phyloP scores from a whole-genome alignment of 2,888 invertebrate genomes.

The Norana najaformis region DNA sequence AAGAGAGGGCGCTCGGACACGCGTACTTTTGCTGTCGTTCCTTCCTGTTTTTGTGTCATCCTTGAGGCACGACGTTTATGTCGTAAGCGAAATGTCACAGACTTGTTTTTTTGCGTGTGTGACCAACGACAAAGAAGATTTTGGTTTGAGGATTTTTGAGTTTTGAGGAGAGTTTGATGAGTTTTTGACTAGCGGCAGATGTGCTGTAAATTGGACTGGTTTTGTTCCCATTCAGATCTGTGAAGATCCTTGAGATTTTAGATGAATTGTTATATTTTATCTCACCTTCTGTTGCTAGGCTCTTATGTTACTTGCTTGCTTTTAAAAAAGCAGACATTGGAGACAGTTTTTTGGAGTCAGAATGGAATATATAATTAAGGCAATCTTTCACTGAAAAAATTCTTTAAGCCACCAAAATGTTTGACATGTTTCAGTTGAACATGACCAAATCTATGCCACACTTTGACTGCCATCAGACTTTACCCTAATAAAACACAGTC shows the following conservation, averaged over 20 bases:
- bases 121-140: too few relatives aligned
- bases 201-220: background rate
- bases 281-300: background rate
- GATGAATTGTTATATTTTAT: background rate
- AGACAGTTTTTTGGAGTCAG: background rate
- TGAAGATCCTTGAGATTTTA: background rate
- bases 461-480: background rate
- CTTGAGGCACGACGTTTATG: background rate
- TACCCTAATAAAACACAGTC: too few relatives aligned
- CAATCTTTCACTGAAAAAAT: background rate
- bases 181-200: background rate
- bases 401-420: too few relatives aligned
- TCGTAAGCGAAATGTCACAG: background rate
- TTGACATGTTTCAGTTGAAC: background rate
- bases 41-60: too few relatives aligned
- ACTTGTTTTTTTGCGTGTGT: background rate
- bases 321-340: background rate
- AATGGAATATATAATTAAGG: background rate
- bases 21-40: background rate
- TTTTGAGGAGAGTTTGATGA: background rate
- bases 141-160: background rate
- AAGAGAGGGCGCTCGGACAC: background rate
- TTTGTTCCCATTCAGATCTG: slow-evolving; percentile 3
- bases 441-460: background rate
- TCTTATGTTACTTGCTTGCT: background rate